Base-by-base conservation (phyloP, 2,888 invertebrate genomes). In the Rhagium mordax region DNA sequence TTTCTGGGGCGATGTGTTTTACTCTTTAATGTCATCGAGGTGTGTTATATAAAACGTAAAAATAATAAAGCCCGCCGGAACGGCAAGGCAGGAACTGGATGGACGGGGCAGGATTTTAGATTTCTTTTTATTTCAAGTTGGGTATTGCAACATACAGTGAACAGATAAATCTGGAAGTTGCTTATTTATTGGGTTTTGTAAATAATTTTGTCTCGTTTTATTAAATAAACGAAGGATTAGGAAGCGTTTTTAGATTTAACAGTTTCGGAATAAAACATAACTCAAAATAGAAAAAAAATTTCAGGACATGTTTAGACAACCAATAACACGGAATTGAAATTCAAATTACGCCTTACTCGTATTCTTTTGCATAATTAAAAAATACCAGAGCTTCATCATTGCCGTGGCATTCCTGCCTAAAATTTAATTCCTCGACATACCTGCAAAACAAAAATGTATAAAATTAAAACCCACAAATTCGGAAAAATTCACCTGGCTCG, bases 361-460 rank as follows among this genome's bases (percentile, higher is more conserved):
- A n/a, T 15, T 41, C 41, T 41, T n/a, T 41, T 41, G 3, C n/a
- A 41, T 10, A 33, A 59, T 33, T 64, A 48, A 64, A 64, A 64
- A 64, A 64, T 64, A 64, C 62, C 59, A 59, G 33, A 59, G 15
- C 16, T 59, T 33, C 33, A 60, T 60, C 13, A 29, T 16, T 48
- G 10, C 51, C 20, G 13, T 2, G 13, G 24, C 15, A 64, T 64
- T 51, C 27, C 49, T 15, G 1, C 59, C 59, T n/a, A 33, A 24
- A 21, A 64, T 49, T 64, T 16, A 20, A 64, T 49, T 21, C 29
- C 64, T 29, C 29, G 13, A 18, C 29, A 51, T 64, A 64, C 51
- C 64, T 29, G 51, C 18, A 15, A 64, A 64, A 64, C 27, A 64
- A 21, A 61, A 61, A 64, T 64, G 24, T 51, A 48, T 48, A 29